Percentiles rank a stretch among this genome's conserved stretches.
phyloP scores from a whole-genome alignment of 2,888 invertebrate species.

The Fragum whitleyi region DNA sequence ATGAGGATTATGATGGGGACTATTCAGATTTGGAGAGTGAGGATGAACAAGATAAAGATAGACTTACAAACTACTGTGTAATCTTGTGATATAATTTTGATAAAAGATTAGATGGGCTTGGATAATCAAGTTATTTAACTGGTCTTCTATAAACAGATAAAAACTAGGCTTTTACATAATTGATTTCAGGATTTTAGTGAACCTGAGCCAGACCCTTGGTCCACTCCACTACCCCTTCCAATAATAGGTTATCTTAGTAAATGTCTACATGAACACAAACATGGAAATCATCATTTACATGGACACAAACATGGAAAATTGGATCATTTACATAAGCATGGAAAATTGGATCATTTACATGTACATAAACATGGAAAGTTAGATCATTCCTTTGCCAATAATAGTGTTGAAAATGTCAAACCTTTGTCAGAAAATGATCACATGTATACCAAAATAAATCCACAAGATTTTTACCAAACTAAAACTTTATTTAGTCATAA shows the following conservation, averaged over 20 bases:
- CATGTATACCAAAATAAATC: slow-evolving; percentile 12
- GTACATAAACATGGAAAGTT: background rate
- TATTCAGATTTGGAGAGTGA: slow-evolving; percentile 58
- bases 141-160: too few relatives aligned
- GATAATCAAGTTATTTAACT: background rate
- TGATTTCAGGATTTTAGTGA: slow-evolving; percentile 73
- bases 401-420: background rate
- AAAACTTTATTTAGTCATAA: slow-evolving; percentile 1
- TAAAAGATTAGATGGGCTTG: background rate
- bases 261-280: slow-evolving; percentile 68
- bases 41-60: slow-evolving; percentile 2
- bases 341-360: too few relatives aligned
- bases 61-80: slow-evolving; percentile 22
- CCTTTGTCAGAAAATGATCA: background rate
- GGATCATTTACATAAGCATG: too few relatives aligned
- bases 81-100: slow-evolving; percentile 26
- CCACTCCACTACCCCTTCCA: slow-evolving; percentile 74
- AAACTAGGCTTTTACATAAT: too few relatives aligned
- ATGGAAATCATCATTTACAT: background rate
- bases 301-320: too few relatives aligned
- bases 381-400: background rate
- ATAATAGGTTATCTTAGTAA: slow-evolving; percentile 76
- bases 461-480: slow-evolving; percentile 4
- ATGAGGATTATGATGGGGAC: slow-evolving; percentile 57
- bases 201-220: slow-evolving; percentile 79